A percentile compares a stretch with the other conserved stretches of the same genome.
phyloP scores from a whole-genome alignment of 2,797 vertebrate genomes.

The Chiloscyllium punctatum region DNA sequence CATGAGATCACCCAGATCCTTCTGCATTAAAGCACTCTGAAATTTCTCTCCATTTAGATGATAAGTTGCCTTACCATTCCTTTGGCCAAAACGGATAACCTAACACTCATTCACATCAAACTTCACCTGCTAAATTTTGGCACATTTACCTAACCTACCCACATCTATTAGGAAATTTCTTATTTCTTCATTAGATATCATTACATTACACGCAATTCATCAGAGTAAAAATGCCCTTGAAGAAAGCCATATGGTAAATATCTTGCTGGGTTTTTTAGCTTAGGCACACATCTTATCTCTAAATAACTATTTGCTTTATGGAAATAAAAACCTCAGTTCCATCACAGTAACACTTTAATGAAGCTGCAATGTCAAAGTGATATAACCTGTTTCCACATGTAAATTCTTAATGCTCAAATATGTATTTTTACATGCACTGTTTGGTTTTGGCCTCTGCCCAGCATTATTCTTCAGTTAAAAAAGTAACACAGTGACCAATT shows the following conservation, averaged over 20 bases:
- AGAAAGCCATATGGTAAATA: not conserved
- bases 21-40: too few relatives aligned
- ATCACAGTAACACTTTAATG: not conserved
- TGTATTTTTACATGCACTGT: not conserved
- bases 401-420: not conserved
- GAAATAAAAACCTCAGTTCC: not conserved
- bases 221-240: not conserved
- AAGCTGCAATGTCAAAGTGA: not conserved
- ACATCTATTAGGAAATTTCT: too few relatives aligned
- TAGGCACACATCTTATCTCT: not conserved
- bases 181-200: too few relatives aligned
- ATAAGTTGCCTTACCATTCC: too few relatives aligned
- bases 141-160: too few relatives aligned
- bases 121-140: too few relatives aligned
- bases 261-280: not conserved
- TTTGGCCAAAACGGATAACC: too few relatives aligned
- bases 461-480: not conserved
- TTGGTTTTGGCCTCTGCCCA: not conserved
- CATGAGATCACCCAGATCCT: too few relatives aligned
- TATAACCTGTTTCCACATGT: not conserved
- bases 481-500: not conserved
- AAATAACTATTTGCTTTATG: not conserved
- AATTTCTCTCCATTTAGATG: too few relatives aligned
- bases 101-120: too few relatives aligned
- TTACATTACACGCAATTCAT: too few relatives aligned